Base-by-base conservation (phyloP, 2,113 vertebrate species). In the Pavo muticus region DNA sequence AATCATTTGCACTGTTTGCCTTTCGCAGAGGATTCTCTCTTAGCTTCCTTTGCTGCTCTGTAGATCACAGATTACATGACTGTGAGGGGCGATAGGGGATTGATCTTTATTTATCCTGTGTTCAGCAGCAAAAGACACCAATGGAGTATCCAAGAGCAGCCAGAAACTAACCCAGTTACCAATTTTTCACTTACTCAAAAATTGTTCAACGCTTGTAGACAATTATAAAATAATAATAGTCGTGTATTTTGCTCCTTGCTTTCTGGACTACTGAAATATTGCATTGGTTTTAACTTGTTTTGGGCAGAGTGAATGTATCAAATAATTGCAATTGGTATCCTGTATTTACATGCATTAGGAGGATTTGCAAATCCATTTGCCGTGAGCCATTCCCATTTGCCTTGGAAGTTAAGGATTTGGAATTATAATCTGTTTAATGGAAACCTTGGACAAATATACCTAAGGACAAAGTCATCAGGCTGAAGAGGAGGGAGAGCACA, bases 71-170 rank as follows among this genome's bases (percentile, higher is more conserved):
- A 68, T 91, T 91, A 87, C 54, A 20, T 11, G 56, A 45, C 64
- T 79, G 44, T 42, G 39, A 92, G 44, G 16, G 52, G 59, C 61
- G 82, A 87, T 39, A 70, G 84, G 50, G 91, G 82, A 87, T 83
- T 88, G 93, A 94, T 94, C 89, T 85, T 92, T 75, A 54, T 90
- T 94, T 79, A 70, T 85, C 56, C 78, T 2, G 1, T 40, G 60
- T 60, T 75, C 78, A 18, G 64, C 29, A 80, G 68, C 18, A 76
- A 75, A 78, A 94, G 74, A 50, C n/a, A 91, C 64, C n/a, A 27
- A 14, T 39, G 47, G 59, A 87, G 50, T 77, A 93, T 59, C 44
- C 48, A 68, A 40, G 45, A 84, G 45, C 10, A 59, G 14, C 18
- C 37, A 84, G 29, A 76, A 44, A 59, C 29, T 80, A 90, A n/a